Evolutionary conservation across 2,888 invertebrate genomes (phyloP).

Genomic region (Eristalinus aeneus): DNA sequence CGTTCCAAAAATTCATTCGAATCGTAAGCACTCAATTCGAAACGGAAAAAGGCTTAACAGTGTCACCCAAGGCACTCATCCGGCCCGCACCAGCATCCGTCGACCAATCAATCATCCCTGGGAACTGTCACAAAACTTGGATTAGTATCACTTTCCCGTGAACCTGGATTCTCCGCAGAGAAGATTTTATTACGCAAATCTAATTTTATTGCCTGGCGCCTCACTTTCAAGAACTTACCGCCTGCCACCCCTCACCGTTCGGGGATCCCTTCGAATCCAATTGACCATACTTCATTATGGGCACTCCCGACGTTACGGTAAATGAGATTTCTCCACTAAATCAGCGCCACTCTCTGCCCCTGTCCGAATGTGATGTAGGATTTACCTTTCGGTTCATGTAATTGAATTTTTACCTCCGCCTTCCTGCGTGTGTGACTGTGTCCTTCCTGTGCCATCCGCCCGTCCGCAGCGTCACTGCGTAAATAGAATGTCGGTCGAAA

Average conservation of each 20-base stretch:
- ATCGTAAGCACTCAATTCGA: background rate
- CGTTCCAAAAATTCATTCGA: background rate
- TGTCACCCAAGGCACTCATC: background rate
- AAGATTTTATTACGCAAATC: constrained; percentile 27
- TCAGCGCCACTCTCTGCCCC: constrained; percentile 4
- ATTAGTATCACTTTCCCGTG: background rate
- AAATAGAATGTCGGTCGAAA: constrained; percentile 32
- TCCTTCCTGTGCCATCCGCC: background rate
- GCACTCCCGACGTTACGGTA: constrained; percentile 25
- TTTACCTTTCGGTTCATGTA: constrained; percentile 59
- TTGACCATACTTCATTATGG: constrained; percentile 63
- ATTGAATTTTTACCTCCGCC: constrained; percentile 43
- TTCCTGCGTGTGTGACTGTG: background rate
- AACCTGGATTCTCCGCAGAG: too few relatives aligned
- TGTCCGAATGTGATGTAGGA: constrained; percentile 35
- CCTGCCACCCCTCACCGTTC: background rate
- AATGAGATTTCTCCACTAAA: constrained; percentile 57
- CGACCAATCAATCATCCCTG: background rate
- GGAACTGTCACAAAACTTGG: constrained; percentile 2
- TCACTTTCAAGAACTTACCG: constrained; percentile 2
- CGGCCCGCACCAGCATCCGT: background rate
- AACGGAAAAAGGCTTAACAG: background rate
- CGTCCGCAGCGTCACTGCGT: background rate
- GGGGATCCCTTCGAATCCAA: constrained; percentile 46
- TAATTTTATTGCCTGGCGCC: constrained; percentile 2